These are phyloP conservation scores for Ernsta delagoae DNA, from an alignment of 2,888 invertebrate genomes.

Conservation along the genomic window DNA sequence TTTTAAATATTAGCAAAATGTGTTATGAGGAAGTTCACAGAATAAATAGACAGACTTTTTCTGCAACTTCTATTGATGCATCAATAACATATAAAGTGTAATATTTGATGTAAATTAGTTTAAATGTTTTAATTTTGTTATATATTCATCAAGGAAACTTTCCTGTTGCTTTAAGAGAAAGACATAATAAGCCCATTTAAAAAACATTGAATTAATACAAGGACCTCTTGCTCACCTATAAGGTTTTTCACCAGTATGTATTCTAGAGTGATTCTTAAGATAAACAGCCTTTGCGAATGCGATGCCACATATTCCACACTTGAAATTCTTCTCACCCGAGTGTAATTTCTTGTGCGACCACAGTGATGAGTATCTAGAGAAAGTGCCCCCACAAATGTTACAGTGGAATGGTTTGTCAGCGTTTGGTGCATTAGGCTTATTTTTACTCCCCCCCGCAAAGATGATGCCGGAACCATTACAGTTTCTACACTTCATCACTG, in stretches of 20 bases:
- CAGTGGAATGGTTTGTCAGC: conserved; percentile 94
- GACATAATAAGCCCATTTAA: conserved; percentile 7
- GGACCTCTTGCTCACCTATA: conserved; percentile 62
- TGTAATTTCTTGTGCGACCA: conserved; percentile 96
- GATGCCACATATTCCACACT: conserved; percentile 94
- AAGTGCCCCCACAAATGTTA: conserved; percentile 93
- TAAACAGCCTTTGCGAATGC: conserved; percentile 96
- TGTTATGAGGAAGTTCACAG: too few relatives aligned
- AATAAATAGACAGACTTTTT: too few relatives aligned
- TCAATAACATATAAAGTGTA: too few relatives aligned
- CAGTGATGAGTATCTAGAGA: conserved; percentile 93
- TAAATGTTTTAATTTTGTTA: too few relatives aligned
- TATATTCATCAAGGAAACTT: too few relatives aligned
- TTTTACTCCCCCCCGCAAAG: conserved; percentile 88
- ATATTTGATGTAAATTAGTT: too few relatives aligned
- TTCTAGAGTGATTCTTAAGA: conserved; percentile 94
- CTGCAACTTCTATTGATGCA: too few relatives aligned
- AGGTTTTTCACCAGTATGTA: conserved; percentile 90
- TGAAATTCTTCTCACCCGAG: conserved; percentile 93
- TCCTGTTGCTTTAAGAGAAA: too few relatives aligned
- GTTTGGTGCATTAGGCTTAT: conserved; percentile 84
- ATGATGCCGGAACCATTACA: conserved; percentile 95
- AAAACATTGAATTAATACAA: conserved; percentile 29
- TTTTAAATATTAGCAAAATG: too few relatives aligned
- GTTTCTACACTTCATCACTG: conserved; percentile 94